phyloP scores from a whole-genome alignment of 2,888 invertebrate genomes.

The Acleris sparsana region DNA sequence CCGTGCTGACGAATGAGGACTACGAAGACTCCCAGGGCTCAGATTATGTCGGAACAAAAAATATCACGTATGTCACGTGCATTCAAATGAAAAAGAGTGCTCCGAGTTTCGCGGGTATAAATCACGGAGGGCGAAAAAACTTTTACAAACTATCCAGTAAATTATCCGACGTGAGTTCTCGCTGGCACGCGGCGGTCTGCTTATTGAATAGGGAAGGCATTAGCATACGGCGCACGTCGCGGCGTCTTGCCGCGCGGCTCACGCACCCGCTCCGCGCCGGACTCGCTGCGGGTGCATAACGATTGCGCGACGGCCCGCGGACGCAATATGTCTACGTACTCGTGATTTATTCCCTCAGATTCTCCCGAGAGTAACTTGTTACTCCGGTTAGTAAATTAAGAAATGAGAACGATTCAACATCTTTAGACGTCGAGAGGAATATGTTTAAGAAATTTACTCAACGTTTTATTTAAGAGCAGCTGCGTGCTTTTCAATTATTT shows the following conservation, averaged over 20 bases:
- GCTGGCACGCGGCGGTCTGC: constrained; percentile 81
- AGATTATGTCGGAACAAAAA: constrained; percentile 80
- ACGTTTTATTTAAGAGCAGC: constrained; percentile 1
- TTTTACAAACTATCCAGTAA: constrained; percentile 84
- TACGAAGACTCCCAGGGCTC: constrained; percentile 64
- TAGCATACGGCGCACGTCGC: constrained; percentile 81
- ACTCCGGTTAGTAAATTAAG: constrained; percentile 29
- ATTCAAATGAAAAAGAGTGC: constrained; percentile 83
- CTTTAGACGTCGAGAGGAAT: neutral
- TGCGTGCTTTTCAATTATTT: constrained; percentile 10
- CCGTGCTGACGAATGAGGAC: constrained; percentile 74
- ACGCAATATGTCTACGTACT: constrained; percentile 34
- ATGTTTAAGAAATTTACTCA: neutral
- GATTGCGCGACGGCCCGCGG: constrained; percentile 27
- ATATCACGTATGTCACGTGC: constrained; percentile 83
- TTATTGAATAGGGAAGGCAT: constrained; percentile 82
- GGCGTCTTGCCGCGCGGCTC: constrained; percentile 51
- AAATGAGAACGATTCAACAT: constrained; percentile 8
- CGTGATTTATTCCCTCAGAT: constrained; percentile 28
- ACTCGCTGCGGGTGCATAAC: constrained; percentile 26
- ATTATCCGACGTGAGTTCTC: constrained; percentile 83
- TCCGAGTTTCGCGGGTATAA: constrained; percentile 82
- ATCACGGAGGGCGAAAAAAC: constrained; percentile 83
- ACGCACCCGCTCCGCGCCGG: constrained; percentile 36
- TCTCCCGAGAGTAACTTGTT: constrained; percentile 23